Evolutionary conservation across 2,888 invertebrate genomes (phyloP).

Genomic region (Axea sp.): DNA sequence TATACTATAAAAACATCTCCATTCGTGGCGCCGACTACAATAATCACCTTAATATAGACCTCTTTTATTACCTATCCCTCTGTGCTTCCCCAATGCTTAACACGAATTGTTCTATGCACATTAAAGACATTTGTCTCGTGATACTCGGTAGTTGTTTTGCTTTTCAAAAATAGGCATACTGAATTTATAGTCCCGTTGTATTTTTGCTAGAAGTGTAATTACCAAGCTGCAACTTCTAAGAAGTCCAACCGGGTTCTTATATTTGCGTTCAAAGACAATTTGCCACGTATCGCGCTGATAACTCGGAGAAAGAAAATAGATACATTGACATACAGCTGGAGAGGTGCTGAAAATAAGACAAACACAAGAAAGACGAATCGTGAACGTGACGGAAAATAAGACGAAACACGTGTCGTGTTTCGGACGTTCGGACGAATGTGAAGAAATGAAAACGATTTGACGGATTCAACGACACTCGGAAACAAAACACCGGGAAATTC

Average conservation of each 20-base stretch:
- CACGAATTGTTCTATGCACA: slow-evolving; percentile 48
- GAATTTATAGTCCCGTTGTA: slow-evolving; percentile 31
- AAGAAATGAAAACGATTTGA: slow-evolving; percentile 30
- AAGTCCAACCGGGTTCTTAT: slow-evolving; percentile 24
- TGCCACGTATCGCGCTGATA: slow-evolving; percentile 46
- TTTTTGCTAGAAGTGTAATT: slow-evolving; percentile 30
- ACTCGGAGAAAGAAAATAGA: slow-evolving; percentile 46
- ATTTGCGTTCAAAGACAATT: slow-evolving; percentile 35
- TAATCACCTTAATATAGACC: slow-evolving; percentile 50
- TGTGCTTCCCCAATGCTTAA: slow-evolving; percentile 20
- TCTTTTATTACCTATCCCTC: slow-evolving; percentile 35
- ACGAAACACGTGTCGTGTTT: slow-evolving; percentile 36
- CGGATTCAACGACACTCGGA: slow-evolving; percentile 17
- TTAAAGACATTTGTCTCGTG: slow-evolving; percentile 47
- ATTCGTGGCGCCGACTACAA: slow-evolving; percentile 26
- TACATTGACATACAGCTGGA: slow-evolving; percentile 41
- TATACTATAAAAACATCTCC: slow-evolving; percentile 16
- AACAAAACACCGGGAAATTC: slow-evolving; percentile 15
- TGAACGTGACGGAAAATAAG: slow-evolving; percentile 33
- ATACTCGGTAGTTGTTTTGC: slow-evolving; percentile 25
- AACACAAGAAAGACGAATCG: slow-evolving; percentile 29
- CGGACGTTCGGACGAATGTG: slow-evolving; percentile 31
- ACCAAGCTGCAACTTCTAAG: slow-evolving; percentile 20
- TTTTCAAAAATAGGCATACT: slow-evolving; percentile 39
- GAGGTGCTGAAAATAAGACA: slow-evolving; percentile 23